Conservation (phyloP, 2,888 invertebrate genomes). For the Drosophila longiperda region DNA sequence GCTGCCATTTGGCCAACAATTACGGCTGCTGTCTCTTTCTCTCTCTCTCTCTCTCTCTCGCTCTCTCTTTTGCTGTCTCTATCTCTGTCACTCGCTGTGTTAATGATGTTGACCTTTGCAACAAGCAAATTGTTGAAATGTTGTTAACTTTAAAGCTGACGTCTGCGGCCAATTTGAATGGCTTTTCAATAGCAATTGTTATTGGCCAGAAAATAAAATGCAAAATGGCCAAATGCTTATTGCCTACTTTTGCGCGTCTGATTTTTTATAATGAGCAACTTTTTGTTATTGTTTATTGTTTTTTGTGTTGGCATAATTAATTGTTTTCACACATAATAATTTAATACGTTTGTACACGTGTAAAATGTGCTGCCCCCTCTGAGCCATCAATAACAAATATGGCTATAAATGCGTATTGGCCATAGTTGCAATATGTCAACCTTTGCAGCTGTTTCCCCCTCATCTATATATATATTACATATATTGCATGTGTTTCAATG, state of each 20-base stretch:
- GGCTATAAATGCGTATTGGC: slow-evolving; percentile 62
- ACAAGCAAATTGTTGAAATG: slow-evolving; percentile 58
- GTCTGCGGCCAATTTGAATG: slow-evolving; percentile 73
- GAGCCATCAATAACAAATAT: slow-evolving; percentile 67
- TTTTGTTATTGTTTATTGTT: slow-evolving; percentile 29
- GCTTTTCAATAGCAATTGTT: slow-evolving; percentile 66
- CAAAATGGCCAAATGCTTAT: slow-evolving; percentile 27
- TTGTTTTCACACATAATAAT: slow-evolving; percentile 84
- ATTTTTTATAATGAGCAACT: slow-evolving; percentile 75
- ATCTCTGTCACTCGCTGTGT: slow-evolving; percentile 30
- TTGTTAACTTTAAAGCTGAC: slow-evolving; percentile 60
- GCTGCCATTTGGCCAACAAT: slow-evolving; percentile 83
- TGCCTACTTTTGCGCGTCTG: slow-evolving; percentile 74
- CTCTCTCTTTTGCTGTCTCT: not conserved
- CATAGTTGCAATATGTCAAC: slow-evolving; percentile 73
- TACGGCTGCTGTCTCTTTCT: slow-evolving; percentile 52
- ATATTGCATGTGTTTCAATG: slow-evolving; percentile 71
- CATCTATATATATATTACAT: not conserved
- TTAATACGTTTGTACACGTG: slow-evolving; percentile 75
- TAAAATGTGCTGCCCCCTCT: slow-evolving; percentile 28
- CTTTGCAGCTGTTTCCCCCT: slow-evolving; percentile 53
- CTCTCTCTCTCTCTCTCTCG: slow-evolving; percentile 15
- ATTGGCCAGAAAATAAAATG: slow-evolving; percentile 13
- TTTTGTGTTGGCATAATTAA: slow-evolving; percentile 78
- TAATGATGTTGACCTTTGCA: slow-evolving; percentile 82